These are phyloP conservation scores for Chymomyza amoena DNA, from an alignment of 2,888 invertebrate genomes.

Conservation along the genomic window DNA sequence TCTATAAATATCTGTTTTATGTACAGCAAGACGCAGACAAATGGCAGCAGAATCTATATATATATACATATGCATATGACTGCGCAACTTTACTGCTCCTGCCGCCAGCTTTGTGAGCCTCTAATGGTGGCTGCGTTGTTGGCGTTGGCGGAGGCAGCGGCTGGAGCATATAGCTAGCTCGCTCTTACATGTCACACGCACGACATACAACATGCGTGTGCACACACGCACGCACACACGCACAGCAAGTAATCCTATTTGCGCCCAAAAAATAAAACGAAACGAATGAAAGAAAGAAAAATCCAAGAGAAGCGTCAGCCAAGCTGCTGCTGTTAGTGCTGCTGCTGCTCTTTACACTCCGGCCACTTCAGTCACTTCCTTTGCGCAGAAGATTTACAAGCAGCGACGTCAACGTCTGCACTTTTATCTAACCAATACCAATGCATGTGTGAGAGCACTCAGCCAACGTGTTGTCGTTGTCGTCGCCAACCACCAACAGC, in stretches of 20 bases:
- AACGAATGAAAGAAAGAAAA: constrained; percentile 46
- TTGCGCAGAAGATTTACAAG: constrained; percentile 51
- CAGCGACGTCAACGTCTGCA: constrained; percentile 39
- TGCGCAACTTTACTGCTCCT: background rate
- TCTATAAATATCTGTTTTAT: background rate
- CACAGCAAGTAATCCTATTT: constrained; percentile 60
- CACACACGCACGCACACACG: background rate
- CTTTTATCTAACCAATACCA: constrained; percentile 65
- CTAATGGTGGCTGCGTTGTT: background rate
- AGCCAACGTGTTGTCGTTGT: no score
- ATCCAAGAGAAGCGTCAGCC: constrained; percentile 60
- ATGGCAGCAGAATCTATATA: background rate
- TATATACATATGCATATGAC: background rate
- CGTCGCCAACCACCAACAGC: background rate
- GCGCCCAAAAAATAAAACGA: constrained; percentile 58
- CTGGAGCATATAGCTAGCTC: constrained; percentile 30
- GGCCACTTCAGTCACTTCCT: constrained; percentile 46
- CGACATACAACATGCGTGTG: constrained; percentile 24
- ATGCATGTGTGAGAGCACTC: constrained; percentile 6
- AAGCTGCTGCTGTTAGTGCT: constrained; percentile 47
- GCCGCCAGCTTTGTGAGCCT: background rate
- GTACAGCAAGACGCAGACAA: background rate
- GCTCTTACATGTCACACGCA: constrained; percentile 35
- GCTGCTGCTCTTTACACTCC: constrained; percentile 27
- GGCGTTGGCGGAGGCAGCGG: background rate